These are phyloP conservation scores for Nephotettix cincticeps DNA, from an alignment of 1,140 invertebrate genomes.

Conservation along the genomic window DNA sequence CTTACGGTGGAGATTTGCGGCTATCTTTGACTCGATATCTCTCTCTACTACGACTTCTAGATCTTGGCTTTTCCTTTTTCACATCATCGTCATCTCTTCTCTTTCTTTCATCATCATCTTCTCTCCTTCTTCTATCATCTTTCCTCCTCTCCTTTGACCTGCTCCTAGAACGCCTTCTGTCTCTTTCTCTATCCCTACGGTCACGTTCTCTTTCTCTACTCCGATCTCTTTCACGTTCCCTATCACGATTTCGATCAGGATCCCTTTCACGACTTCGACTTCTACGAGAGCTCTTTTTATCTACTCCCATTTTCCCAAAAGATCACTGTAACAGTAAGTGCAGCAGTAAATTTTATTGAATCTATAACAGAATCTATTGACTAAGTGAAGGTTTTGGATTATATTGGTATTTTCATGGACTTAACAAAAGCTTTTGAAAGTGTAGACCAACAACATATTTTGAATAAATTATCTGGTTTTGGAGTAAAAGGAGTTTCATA, in stretches of 20 bases:
- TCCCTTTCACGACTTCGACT: conserved; percentile 38
- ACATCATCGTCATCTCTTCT: conserved; percentile 11
- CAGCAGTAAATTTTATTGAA: no score
- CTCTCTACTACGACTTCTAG: conserved; percentile 42
- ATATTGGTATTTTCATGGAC: no score
- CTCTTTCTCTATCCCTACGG: conserved; percentile 30
- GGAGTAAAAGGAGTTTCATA: no score
- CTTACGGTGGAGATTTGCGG: conserved; percentile 15
- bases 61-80: conserved; percentile 31
- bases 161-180: conserved; percentile 30
- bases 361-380: no score
- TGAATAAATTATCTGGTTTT: no score
- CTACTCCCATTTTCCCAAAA: conserved; percentile 31
- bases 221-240: no score
- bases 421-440: no score
- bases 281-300: conserved; percentile 33
- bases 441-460: no score
- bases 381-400: no score
- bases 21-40: conserved; percentile 29
- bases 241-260: no score
- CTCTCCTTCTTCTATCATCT: conserved; percentile 22
- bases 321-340: background rate
- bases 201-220: conserved; percentile 21
- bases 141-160: conserved; percentile 36
- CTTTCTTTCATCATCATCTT: conserved; percentile 22